Percentiles rank a stretch among this genome's conserved stretches.
Evolutionary conservation across 2,113 vertebrate genomes (phyloP).

Genomic region (Cebus imitator): DNA sequence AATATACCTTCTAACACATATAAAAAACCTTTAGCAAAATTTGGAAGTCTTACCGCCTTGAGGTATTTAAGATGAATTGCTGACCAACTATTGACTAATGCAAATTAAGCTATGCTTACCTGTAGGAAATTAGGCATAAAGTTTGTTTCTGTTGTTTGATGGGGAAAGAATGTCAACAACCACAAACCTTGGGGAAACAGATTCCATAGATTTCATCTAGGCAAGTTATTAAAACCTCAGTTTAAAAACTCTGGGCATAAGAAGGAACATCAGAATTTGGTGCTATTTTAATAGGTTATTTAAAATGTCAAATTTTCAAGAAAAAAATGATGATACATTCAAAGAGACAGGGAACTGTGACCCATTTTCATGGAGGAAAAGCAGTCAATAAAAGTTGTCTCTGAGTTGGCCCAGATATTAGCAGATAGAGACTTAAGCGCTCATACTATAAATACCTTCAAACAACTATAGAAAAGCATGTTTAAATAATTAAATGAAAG

Average conservation of each 20-base stretch:
- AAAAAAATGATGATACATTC: background rate
- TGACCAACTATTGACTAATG: background rate
- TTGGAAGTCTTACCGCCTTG: background rate
- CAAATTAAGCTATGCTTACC: background rate
- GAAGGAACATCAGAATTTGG: background rate
- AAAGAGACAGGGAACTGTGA: background rate
- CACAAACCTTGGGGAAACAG: background rate
- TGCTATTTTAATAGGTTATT: background rate
- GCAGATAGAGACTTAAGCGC: background rate
- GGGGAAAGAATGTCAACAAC: background rate
- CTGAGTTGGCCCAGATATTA: background rate
- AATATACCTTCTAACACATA: background rate
- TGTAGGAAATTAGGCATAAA: background rate
- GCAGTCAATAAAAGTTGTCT: background rate
- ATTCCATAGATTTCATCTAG: background rate
- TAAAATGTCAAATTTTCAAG: slow-evolving; percentile 5
- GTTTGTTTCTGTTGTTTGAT: background rate
- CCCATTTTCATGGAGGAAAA: background rate
- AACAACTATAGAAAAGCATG: background rate
- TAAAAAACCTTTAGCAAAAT: background rate
- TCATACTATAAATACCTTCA: background rate
- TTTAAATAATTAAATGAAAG: background rate
- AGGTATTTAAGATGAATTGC: background rate
- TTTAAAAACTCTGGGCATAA: background rate
- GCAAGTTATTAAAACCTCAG: background rate